A percentile compares a stretch with the other conserved stretches of the same genome.
Conservation (phyloP, 2,888 invertebrate species). For the Luperina nickerlii region DNA sequence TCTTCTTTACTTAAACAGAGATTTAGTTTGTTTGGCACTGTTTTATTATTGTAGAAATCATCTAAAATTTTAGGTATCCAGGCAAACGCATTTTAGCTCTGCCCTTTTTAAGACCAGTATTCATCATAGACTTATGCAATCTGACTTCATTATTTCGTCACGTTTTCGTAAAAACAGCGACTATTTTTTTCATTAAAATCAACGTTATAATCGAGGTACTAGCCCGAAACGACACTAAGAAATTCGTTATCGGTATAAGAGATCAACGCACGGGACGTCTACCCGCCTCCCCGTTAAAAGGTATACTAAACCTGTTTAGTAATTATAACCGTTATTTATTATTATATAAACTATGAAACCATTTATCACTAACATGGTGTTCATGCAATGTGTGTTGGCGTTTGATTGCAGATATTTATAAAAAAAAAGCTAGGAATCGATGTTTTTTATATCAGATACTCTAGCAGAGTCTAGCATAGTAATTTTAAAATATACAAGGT, state of each 20-base stretch:
- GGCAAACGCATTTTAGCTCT: background rate
- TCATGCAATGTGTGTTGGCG: slow-evolving; percentile 22
- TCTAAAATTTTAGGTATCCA: background rate
- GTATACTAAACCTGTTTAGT: slow-evolving; percentile 60
- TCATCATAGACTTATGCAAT: background rate
- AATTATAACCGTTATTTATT: slow-evolving; percentile 57
- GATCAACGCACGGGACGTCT: slow-evolving; percentile 71
- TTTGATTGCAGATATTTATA: background rate
- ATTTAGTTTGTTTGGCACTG: background rate
- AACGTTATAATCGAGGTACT: slow-evolving; percentile 19
- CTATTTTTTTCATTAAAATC: slow-evolving; percentile 15
- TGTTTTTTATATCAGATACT: background rate
- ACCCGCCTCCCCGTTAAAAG: slow-evolving; percentile 67
- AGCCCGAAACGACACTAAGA: slow-evolving; percentile 37
- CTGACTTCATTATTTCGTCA: background rate
- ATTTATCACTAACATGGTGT: slow-evolving; percentile 56
- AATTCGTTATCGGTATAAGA: slow-evolving; percentile 76
- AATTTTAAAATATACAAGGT: background rate
- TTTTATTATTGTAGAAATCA: background rate
- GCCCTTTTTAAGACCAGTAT: background rate
- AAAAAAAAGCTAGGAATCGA: background rate
- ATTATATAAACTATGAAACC: slow-evolving; percentile 61
- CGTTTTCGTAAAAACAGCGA: background rate
- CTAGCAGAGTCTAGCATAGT: background rate
- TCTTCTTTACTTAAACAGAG: background rate